Evolutionary conservation across 1,140 invertebrate species (phyloP).

Genomic region (Macrostomum lignano): DNA sequence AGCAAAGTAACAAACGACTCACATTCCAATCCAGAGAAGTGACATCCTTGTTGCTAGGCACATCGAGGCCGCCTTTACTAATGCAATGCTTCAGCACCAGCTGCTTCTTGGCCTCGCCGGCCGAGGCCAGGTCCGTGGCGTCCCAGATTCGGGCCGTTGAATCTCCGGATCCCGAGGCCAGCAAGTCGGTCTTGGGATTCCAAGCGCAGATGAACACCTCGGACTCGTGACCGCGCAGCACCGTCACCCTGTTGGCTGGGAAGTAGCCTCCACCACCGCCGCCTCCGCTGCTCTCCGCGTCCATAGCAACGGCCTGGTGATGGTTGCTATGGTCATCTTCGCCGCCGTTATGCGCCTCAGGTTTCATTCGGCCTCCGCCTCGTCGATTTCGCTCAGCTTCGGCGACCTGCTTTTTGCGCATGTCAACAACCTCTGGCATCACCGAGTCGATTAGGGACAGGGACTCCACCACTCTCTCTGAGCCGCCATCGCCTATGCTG

Average conservation of each 20-base stretch:
- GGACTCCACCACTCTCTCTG: constrained; percentile 51
- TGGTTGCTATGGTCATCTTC: too few relatives aligned
- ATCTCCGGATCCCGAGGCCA: constrained; percentile 83
- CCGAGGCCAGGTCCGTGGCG: constrained; percentile 36
- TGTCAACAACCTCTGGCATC: constrained; percentile 74
- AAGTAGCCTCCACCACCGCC: constrained; percentile 33
- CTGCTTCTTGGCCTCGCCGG: too few relatives aligned
- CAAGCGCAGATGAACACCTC: constrained; percentile 98
- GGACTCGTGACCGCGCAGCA: constrained; percentile 74
- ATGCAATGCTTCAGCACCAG: constrained; percentile 77
- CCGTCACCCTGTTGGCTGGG: constrained; percentile 64
- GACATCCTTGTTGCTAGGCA: constrained; percentile 93
- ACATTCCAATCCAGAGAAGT: constrained; percentile 97
- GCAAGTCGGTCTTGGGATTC: constrained; percentile 79
- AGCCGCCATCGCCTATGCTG: constrained; percentile 60
- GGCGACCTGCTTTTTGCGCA: constrained; percentile 44
- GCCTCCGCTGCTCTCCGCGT: constrained; percentile 1
- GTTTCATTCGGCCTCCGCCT: too few relatives aligned
- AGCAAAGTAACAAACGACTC: constrained; percentile 23
- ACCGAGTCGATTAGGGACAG: constrained; percentile 87
- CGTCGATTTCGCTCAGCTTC: too few relatives aligned
- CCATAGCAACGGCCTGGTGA: too few relatives aligned
- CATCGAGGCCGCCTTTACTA: constrained; percentile 77
- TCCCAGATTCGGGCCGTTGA: constrained; percentile 88
- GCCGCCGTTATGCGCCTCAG: too few relatives aligned